These are phyloP conservation scores for Helarctos malayanus DNA, from an alignment of 2,797 vertebrate species.

Conservation along the genomic window DNA sequence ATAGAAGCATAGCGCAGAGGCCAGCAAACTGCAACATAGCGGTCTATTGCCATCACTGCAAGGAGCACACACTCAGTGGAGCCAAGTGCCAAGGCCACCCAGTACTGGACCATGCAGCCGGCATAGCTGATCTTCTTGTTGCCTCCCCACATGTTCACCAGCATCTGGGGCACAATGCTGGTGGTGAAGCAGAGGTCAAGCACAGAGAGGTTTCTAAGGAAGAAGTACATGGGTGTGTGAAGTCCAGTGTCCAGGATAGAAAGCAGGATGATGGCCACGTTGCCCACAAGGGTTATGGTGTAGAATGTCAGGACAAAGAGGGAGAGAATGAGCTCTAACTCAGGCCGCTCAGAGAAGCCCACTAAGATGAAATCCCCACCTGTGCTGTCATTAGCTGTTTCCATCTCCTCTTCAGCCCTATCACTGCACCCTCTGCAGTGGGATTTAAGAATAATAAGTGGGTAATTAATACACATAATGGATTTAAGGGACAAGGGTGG, in stretches of 20 bases:
- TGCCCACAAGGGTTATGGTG: background rate
- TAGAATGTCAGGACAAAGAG: constrained; percentile 53
- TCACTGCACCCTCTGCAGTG: background rate
- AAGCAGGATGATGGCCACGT: background rate
- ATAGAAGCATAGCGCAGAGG: constrained; percentile 27
- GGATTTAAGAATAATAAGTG: background rate
- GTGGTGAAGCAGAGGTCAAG: constrained; percentile 59
- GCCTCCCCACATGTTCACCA: constrained; percentile 47
- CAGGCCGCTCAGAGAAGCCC: constrained; percentile 21
- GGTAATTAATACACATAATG: background rate
- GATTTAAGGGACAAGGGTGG: background rate
- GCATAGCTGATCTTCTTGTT: constrained; percentile 28
- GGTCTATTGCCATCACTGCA: constrained; percentile 32
- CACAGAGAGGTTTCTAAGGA: constrained; percentile 47
- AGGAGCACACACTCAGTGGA: constrained; percentile 55
- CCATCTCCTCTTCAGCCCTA: background rate
- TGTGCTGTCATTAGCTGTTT: background rate
- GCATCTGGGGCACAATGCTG: constrained; percentile 52
- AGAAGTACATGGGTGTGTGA: constrained; percentile 67
- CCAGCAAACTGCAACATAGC: constrained; percentile 45
- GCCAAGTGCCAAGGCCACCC: constrained; percentile 51
- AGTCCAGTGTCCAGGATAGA: background rate
- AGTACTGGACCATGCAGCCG: constrained; percentile 49
- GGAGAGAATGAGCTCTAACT: constrained; percentile 47
- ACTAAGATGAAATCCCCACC: constrained; percentile 25